Conservation (phyloP, 2,797 vertebrate genomes). For the Helarctos malayanus region DNA sequence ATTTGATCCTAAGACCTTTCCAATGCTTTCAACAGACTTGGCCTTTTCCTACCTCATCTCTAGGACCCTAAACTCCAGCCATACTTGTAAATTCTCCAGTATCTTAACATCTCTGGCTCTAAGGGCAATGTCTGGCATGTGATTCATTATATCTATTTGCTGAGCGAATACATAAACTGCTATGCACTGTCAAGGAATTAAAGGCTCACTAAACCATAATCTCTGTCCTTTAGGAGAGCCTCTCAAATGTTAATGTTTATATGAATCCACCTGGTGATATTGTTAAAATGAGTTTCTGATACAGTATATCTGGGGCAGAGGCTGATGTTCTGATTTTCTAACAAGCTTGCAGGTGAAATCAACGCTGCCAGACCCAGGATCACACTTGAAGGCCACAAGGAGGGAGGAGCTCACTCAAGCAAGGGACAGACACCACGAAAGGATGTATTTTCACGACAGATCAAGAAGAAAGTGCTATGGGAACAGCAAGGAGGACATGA, state of each 20-base stretch:
- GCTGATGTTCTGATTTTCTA: not conserved
- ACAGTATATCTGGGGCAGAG: not conserved
- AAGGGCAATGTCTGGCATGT: not conserved
- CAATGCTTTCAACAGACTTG: not conserved
- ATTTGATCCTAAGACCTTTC: not conserved
- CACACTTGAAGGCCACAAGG: not conserved
- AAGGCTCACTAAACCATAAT: not conserved
- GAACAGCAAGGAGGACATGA: not conserved
- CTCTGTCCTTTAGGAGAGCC: not conserved
- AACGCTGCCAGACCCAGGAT: not conserved
- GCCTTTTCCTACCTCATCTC: not conserved
- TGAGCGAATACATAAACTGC: not conserved
- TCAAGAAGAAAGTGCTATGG: not conserved
- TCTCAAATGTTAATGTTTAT: not conserved
- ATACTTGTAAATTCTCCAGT: not conserved
- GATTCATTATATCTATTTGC: not conserved
- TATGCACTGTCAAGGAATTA: not conserved
- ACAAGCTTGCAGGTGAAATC: not conserved
- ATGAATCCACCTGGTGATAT: not conserved
- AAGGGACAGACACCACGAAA: not conserved
- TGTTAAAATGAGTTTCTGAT: slow-evolving; percentile 7
- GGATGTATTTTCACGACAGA: not conserved
- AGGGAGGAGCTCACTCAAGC: not conserved
- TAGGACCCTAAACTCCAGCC: not conserved
- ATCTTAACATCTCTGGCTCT: not conserved